Evolutionary conservation across 2,797 vertebrate species (phyloP), one percentile per base, ranked within the genome.

Genomic region (Danionella dracula): DNA sequence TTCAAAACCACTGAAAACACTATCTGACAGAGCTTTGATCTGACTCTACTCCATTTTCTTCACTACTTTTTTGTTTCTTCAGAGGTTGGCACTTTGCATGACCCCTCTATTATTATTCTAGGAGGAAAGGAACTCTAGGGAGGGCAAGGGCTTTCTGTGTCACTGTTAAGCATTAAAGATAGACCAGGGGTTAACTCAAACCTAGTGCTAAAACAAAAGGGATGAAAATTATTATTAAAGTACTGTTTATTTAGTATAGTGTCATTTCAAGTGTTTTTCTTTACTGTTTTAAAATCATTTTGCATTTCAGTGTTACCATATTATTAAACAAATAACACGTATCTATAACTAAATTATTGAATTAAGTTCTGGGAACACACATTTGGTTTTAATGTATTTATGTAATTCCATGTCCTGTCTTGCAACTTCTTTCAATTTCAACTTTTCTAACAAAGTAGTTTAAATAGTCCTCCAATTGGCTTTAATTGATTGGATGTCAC

Each of bases 101-200:
- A 89, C 86, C 87, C 81, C 75, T 81, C 79, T 74, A 85, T 86
- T 85, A 85, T 87, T 88, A 82, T 86, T 83, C 82, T 73, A 76
- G 70, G 2, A 31, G 81, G 76, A 78, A 83, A 84, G 86, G 84
- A 86, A 82, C 84, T 81, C 79, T 49, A 29, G 12, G 53, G 21
- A 41, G 32, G 34, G 21, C 51, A 37, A 27, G 19, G 41, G 17
- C 2, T 1, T 6, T 44, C 9, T 4, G 32, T 37, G 9, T 45
- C 17, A 8, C 10, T 17, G 17, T 7, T 17, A 44, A 21, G 12
- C n/a, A 23, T 31, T 37, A 19, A 31, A 53, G 40, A 35, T 38
- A 46, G 29, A n/a, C 6, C 27, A 19, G 19, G 10, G 38, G 16
- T 45, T 46, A 4, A 37, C 23, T 20, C 35, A 21, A 38, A 54